These are phyloP conservation scores for Eonycteris spelaea DNA, from an alignment of 2,113 vertebrate genomes.

Conservation along the genomic window DNA sequence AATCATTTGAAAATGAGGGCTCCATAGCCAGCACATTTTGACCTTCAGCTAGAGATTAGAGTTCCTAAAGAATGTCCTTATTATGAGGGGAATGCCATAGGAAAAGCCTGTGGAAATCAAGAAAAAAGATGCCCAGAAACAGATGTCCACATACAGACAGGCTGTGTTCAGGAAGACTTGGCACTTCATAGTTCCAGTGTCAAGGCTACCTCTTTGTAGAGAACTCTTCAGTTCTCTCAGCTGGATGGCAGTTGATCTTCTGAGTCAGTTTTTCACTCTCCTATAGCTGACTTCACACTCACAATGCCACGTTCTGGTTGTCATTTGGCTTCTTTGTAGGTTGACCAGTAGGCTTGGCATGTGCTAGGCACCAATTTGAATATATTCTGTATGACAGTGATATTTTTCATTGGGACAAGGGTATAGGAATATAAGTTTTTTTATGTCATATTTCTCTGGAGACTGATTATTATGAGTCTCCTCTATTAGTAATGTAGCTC, in stretches of 20 bases:
- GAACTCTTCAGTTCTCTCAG: not conserved
- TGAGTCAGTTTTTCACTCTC: not conserved
- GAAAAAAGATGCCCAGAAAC: not conserved
- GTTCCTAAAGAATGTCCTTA: not conserved
- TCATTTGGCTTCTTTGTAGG: not conserved
- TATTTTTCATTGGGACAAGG: slow-evolving; percentile 46
- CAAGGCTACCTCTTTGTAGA: not conserved
- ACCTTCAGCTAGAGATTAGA: not conserved
- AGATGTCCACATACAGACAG: not conserved
- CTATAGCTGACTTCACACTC: not conserved
- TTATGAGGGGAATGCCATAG: not conserved
- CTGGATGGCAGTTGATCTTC: not conserved
- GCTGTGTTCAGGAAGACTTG: not conserved
- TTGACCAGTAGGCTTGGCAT: not conserved
- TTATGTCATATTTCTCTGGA: not conserved
- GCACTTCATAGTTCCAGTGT: not conserved
- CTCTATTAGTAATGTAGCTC: not conserved
- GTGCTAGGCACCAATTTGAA: not conserved
- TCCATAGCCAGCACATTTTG: not conserved
- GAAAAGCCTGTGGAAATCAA: not conserved
- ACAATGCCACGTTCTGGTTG: not conserved
- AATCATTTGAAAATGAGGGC: not conserved
- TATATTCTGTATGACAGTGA: not conserved
- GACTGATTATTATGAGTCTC: not conserved
- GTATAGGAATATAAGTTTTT: not conserved